Base-by-base conservation (phyloP, 2,888 invertebrate species). In the Epistrophe eligans region DNA sequence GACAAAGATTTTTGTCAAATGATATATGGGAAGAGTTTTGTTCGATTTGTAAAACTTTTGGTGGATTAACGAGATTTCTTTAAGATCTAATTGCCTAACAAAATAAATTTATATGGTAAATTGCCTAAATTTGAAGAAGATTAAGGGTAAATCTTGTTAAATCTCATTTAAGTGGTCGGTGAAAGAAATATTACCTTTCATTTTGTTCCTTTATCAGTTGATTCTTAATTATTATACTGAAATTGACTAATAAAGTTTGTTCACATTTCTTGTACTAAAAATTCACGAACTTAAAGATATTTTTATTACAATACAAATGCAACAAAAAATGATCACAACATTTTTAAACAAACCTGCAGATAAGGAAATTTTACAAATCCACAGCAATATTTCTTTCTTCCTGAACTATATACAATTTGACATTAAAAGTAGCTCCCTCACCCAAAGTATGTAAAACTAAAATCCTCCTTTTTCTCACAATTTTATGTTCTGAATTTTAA, bases 401-500 rank as follows among this genome's bases (percentile, higher is more conserved):
- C 38, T 67, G n/a, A 28, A 67, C 64, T 66, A 28, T 64, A 38
- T 48, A 70, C 70, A 40, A 55, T 55, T 55, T 70, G 70, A 70
- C 24, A 28, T 70, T 35, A 40, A 67, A 70, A 70, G 55, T 40
- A 70, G 40, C 50, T 70, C 52, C 28, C 40, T 40, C 70, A 55
- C 24, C 35, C 58, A 38, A 70, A 70, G 55, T 70, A 38, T 70
- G 55, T 70, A 28, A 70, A 70, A 55, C 40, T 70, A 28, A 50
- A 70, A 90, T 88, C 76, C 89, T 82, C 88, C 85, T 90, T 89
- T 87, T 89, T 84, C 89, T 90, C 89, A 89, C 89, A 88, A 89
- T 90, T 91, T 90, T 90, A 90, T 90, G 91, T 89, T 90, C 89
- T 90, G 91, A 91, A 91, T 91, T 91, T 91, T 91, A 91, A 91